Evolutionary conservation across 53 echinoderm and acorn worm genomes (phyloP).

Genomic region (Paracentrotus lividus): DNA sequence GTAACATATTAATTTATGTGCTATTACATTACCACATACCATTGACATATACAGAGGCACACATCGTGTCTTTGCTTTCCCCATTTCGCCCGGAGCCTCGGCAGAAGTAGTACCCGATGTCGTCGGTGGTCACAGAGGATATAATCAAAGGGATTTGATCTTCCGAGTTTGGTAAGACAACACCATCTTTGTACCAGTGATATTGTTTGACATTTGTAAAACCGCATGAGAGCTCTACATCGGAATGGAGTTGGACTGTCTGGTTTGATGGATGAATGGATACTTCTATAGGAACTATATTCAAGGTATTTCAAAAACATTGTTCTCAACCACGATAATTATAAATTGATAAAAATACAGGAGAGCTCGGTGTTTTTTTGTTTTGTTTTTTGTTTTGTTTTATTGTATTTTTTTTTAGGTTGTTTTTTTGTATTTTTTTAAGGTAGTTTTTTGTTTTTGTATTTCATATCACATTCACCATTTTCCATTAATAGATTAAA

Average conservation of each 20-base stretch:
- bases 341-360: background rate
- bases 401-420: too few relatives aligned
- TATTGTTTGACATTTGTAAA: background rate
- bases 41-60: conserved; percentile 24
- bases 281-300: background rate
- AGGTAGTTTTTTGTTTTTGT: too few relatives aligned
- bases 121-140: background rate
- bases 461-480: too few relatives aligned
- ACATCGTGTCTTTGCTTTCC: background rate
- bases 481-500: too few relatives aligned
- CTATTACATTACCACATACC: too few relatives aligned
- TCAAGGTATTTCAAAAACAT: background rate
- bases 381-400: too few relatives aligned
- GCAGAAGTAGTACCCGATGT: conserved; percentile 52
- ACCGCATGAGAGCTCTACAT: background rate
- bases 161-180: background rate
- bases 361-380: background rate
- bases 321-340: too few relatives aligned
- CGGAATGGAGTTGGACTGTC: background rate
- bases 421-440: background rate
- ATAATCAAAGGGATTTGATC: background rate
- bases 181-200: conserved; percentile 7
- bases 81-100: background rate
- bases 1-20: too few relatives aligned
- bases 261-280: background rate